Evolutionary conservation across 2,797 vertebrate species (phyloP), one percentile per base, ranked within the genome.

Genomic region (Silurus lanzhouensis): DNA sequence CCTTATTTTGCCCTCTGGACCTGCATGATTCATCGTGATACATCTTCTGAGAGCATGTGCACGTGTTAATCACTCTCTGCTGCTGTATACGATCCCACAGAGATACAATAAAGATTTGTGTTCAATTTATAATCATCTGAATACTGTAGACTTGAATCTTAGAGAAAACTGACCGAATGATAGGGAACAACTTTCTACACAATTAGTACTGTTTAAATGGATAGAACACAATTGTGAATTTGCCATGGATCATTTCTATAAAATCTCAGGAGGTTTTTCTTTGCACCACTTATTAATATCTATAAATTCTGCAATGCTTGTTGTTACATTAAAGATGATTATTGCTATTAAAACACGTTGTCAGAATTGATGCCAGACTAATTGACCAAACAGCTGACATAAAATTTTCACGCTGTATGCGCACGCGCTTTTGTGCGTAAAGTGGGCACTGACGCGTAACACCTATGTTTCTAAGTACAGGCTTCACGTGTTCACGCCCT

Each of bases 11-110:
- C 60, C 38, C 38, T 46, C 77, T 27, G 44, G 46, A 66, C n/a
- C 44, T 25, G 61, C 14, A 38, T 80, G 60, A 64, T 80, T 80
- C 60, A 80, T 80, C 60, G 6, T 8, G 20, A 46, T 79, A n/a
- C 60, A 46, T 76, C 48, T 74, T 25, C 38, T 77, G 57, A 3
- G 20, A 64, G 60, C 75, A 61, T 44, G 10, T 44, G 57, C n/a
- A 52, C 61, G 27, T 55, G 63, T 81, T 63, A 67, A 81, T 67
- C 63, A 81, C 64, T 55, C 44, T 81, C n/a, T 55, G 63, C 63
- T 31, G n/a, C 19, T 52, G n/a, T 67, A 80, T 22, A 48, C 66
- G 44, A 2, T 66, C 44, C 61, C 22, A 67, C 9, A 52, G 27
- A 12, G 6, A 17, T 46, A 63, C 20, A 6, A 9, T 67, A 52